These are phyloP conservation scores for Manis crassicaudata DNA, from an alignment of 2,797 vertebrate genomes.

Conservation along the genomic window DNA sequence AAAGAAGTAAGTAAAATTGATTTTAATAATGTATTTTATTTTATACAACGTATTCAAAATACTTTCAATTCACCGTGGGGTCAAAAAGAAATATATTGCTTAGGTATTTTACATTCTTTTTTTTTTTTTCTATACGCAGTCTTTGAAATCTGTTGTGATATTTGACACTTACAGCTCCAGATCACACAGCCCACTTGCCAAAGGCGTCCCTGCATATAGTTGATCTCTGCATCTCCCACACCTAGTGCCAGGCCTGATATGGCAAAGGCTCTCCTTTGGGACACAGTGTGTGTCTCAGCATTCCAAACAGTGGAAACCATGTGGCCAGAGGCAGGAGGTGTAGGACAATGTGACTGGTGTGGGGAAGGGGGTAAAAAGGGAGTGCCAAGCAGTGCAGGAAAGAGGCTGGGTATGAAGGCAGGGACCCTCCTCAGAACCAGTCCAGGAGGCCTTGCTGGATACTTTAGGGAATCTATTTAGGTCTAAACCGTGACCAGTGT, in stretches of 20 bases:
- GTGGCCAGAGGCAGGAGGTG: not conserved
- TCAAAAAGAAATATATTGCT: not conserved
- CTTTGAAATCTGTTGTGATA: not conserved
- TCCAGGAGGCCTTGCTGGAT: not conserved
- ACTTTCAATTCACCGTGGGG: not conserved
- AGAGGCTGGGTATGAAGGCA: not conserved
- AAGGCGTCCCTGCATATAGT: not conserved
- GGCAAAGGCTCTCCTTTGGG: not conserved
- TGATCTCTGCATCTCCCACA: not conserved
- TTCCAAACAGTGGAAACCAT: not conserved
- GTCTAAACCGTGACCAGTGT: not conserved
- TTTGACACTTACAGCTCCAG: not conserved
- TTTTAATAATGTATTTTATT: not conserved
- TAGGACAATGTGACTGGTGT: not conserved
- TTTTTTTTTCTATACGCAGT: not conserved
- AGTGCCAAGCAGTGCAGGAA: not conserved
- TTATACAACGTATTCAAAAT: not conserved
- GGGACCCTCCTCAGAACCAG: not conserved
- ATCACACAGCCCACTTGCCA: not conserved
- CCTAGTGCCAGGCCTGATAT: not conserved
- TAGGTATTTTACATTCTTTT: not conserved
- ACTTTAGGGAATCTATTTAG: not conserved
- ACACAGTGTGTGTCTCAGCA: not conserved
- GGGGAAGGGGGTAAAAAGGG: not conserved
- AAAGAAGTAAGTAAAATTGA: not conserved